Evolutionary conservation across 2,113 vertebrate genomes (phyloP), one percentile per base, ranked within the genome.

Genomic region (Macquaria australasica): DNA sequence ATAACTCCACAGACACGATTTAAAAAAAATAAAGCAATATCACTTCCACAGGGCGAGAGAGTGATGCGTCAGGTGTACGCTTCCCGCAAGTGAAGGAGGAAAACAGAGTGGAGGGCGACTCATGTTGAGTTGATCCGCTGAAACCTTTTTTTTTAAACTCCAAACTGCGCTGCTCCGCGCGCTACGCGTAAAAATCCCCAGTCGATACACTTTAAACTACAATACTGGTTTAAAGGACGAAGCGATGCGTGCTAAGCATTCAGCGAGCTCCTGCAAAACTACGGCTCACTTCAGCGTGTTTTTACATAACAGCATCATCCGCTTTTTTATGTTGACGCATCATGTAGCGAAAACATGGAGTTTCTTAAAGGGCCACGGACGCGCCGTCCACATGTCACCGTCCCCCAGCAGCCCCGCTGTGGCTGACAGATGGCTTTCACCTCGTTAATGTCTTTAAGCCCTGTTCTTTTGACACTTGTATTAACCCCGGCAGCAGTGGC

Each of bases 231-330:
- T 5, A 8, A 8, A 25, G 63, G 70, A 51, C 55, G 16, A 72
- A 77, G 37, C 0, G 50, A 48, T 58, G 59, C 37, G 67, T 16
- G 31, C 14, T 14, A 12, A 58, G 50, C 56, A 3, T 68, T 73
- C 63, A 14, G 34, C 67, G 34, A 74, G 66, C 77, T 89, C 82
- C 79, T 39, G 85, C 72, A 82, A 82, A 92, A 95, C 87, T 93
- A 86, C 87, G 28, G 80, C 85, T 89, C 88, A 94, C 92, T 94
- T 93, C 84, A 90, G 91, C 86, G 69, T 93, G 93, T 94, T 95
- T 96, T 96, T 95, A 96, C 95, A 95, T 95, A 96, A 96, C 96
- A 92, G 91, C 95, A 96, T 96, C 95, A 94, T 96, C 95, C 93
- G 94, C 92, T 95, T 93, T 95, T 94, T 93, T 89, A 92, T 94